These are phyloP conservation scores for Chitala chitala DNA, from an alignment of 2,113 vertebrate genomes.

Conservation along the genomic window DNA sequence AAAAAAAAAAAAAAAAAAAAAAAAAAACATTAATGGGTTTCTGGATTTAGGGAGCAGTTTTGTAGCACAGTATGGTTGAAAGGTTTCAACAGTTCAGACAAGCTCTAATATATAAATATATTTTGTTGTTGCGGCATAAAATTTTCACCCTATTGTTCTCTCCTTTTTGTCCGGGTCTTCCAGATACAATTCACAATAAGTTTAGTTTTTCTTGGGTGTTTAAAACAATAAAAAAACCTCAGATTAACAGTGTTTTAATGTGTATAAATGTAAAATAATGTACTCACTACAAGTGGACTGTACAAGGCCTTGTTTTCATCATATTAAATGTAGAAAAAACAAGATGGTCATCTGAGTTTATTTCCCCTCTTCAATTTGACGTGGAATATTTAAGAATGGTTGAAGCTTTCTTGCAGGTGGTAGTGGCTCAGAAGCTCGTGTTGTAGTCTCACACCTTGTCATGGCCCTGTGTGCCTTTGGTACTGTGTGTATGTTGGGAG, in stretches of 20 bases:
- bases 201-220: constrained; percentile 59
- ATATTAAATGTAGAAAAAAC: constrained; percentile 89
- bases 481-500: constrained; percentile 4
- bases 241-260: constrained; percentile 71
- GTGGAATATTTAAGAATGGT: neutral
- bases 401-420: neutral
- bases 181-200: constrained; percentile 69
- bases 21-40: neutral
- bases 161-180: constrained; percentile 45
- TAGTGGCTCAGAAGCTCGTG: no score
- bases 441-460: no score
- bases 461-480: neutral
- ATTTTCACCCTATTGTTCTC: constrained; percentile 16
- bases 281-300: constrained; percentile 96
- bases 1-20: neutral
- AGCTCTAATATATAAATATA: constrained; percentile 38
- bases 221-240: constrained; percentile 69
- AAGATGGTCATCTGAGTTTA: constrained; percentile 60
- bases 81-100: constrained; percentile 32
- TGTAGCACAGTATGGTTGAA: neutral
- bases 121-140: constrained; percentile 30
- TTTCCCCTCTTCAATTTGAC: neutral
- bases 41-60: constrained; percentile 1
- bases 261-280: constrained; percentile 99
- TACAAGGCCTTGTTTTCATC: constrained; percentile 98